Percentiles rank a stretch among this genome's conserved stretches.
Evolutionary conservation across 2,113 vertebrate species (phyloP).

Genomic region (Ictalurus furcatus): DNA sequence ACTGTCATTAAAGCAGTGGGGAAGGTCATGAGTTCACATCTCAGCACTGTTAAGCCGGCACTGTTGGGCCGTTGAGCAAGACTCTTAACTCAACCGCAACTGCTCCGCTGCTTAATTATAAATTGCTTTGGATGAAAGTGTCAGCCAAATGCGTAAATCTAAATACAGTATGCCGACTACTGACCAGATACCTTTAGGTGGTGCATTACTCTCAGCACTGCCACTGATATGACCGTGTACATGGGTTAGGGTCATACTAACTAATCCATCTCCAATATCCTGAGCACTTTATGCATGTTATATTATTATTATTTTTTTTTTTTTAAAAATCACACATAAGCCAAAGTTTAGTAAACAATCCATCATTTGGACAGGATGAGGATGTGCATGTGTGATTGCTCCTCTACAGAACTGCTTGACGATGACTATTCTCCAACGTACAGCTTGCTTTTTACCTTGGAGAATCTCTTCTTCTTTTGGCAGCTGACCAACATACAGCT

Average conservation of each 20-base stretch:
- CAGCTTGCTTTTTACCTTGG: slow-evolving; percentile 56
- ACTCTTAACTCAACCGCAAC: background rate
- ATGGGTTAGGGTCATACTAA: background rate
- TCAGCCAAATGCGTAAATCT: background rate
- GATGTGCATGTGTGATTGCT: background rate
- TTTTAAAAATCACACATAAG: no score
- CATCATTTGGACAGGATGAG: background rate
- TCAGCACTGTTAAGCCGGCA: background rate
- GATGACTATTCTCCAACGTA: background rate
- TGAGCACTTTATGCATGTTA: background rate
- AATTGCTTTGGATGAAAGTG: background rate
- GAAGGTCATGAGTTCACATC: background rate
- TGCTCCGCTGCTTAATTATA: no score
- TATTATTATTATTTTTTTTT: background rate
- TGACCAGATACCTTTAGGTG: background rate
- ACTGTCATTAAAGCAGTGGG: no score
- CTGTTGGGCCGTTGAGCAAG: background rate
- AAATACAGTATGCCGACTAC: background rate
- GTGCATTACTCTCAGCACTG: background rate
- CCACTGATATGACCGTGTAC: background rate
- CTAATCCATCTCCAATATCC: background rate
- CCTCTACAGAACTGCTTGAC: background rate
- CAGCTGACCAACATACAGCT: slow-evolving; percentile 79
- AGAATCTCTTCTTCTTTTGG: slow-evolving; percentile 72
- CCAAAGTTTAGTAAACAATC: background rate